phyloP scores from a whole-genome alignment of 2,797 vertebrate species.

The Acomys russatus region DNA sequence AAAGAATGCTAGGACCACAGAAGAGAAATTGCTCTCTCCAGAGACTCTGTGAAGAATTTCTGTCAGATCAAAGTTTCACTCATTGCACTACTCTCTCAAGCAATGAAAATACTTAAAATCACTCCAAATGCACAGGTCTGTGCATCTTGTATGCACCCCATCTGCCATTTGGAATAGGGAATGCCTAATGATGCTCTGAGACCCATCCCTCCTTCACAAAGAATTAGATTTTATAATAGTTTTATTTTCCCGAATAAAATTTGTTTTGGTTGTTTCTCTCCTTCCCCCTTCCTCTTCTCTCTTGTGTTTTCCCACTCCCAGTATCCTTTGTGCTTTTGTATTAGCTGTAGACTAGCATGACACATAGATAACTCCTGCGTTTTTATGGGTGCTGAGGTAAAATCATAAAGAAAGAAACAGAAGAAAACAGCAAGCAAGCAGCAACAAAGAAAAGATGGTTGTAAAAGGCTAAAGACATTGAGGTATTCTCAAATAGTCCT shows the following conservation, averaged over 20 bases:
- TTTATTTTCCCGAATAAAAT: not conserved
- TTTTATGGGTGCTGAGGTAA: not conserved
- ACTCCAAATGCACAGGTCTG: not conserved
- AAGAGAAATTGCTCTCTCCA: slow-evolving; percentile 35
- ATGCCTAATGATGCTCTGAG: not conserved
- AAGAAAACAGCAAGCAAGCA: not conserved
- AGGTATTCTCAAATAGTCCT: not conserved
- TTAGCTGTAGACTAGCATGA: not conserved
- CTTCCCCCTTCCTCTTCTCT: too few species aligned
- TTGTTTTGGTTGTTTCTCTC: not conserved
- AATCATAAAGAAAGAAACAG: not conserved
- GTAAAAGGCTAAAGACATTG: not conserved
- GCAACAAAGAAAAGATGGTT: not conserved
- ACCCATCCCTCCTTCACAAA: not conserved
- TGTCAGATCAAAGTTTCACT: slow-evolving; percentile 36
- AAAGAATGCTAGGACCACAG: slow-evolving; percentile 57
- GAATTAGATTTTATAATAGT: not conserved
- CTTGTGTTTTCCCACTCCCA: not conserved
- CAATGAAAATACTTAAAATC: slow-evolving; percentile 41
- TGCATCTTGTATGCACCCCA: not conserved
- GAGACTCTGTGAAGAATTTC: slow-evolving; percentile 30
- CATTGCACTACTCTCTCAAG: not conserved
- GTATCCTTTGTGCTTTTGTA: not conserved
- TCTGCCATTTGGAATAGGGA: not conserved
- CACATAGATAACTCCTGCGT: not conserved